Evolutionary conservation across 1,140 invertebrate species (phyloP).

Genomic region (Bombus superbus): DNA sequence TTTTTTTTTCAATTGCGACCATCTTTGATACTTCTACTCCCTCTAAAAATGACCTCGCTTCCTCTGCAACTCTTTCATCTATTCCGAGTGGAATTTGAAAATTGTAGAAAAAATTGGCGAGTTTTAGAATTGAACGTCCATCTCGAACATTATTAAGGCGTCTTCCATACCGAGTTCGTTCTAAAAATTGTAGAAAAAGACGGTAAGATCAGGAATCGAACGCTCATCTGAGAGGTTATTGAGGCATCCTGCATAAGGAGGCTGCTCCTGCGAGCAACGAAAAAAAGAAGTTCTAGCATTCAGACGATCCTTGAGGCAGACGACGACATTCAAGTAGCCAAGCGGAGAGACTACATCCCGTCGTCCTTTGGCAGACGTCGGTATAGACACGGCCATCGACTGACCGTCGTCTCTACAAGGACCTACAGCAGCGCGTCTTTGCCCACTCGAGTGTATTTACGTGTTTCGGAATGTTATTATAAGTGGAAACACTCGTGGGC

Average conservation of each 20-base stretch:
- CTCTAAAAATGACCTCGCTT: no score
- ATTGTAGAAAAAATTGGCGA: no score
- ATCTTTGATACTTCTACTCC: no score
- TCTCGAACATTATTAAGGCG: no score
- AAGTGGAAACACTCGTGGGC: constrained; percentile 74
- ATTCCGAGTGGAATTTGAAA: no score
- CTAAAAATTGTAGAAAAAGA: neutral
- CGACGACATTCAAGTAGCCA: constrained; percentile 59
- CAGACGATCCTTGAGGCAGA: constrained; percentile 35
- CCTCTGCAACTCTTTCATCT: no score
- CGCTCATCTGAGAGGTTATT: constrained; percentile 1
- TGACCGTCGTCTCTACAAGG: constrained; percentile 62
- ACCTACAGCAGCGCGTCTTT: constrained; percentile 75
- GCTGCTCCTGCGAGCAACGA: neutral
- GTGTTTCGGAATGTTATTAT: constrained; percentile 79
- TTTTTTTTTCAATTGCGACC: no score
- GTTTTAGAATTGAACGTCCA: no score
- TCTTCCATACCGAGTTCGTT: no score
- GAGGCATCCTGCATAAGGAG: neutral
- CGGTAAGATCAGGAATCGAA: neutral
- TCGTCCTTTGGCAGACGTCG: constrained; percentile 65
- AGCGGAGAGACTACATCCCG: constrained; percentile 43
- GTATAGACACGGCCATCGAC: constrained; percentile 54
- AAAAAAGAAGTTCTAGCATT: neutral
- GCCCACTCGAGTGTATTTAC: constrained; percentile 77